Evolutionary conservation across 1,140 invertebrate genomes (phyloP), one percentile per base, ranked within the genome.

Genomic region (Cepaea nemoralis): DNA sequence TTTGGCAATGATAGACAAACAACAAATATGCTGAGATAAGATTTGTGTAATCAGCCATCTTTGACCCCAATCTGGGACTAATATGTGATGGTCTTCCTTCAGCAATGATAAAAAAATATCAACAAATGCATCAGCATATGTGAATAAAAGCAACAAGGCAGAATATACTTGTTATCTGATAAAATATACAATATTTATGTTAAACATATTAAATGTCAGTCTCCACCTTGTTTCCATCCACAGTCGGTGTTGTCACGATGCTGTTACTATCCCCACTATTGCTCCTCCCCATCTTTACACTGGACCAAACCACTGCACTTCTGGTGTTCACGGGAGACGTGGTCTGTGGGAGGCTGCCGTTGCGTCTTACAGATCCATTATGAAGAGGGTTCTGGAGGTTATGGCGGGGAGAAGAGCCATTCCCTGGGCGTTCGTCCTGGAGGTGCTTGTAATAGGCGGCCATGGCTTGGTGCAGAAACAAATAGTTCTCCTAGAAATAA

Each of bases 401-500:
- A 40, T 77, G 48, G 22, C 63, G 75, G 50, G 75, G 48, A 63
- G 75, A 77, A 5, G 75, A 77, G 10, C 55, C 39, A 63, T 77
- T 77, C 5, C 5, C 27, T 8, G 35, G n/a, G 14, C 24, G 40
- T 10, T 74, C 71, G 5, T 77, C 55, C 19, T 63, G 48, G 1
- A 77, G 2, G 31, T 77, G 75, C 50, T 63, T 33, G 42, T 31
- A 77, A 35, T 27, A 40, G 10, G 75, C 50, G n/a, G 75, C 50
- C 33, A 77, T 35, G 16, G 50, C 75, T 77, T 45, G 48, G 31
- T 77, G 75, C 35, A 77, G 78, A 31, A 71, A 80, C 27, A 71
- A 22, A 69, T 50, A 80, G 69, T 80, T 63, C 31, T 80, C 69
- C 78, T 80, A 35, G 33, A 27, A 63, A 63, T 63, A 31, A 63